These are phyloP conservation scores for Heliconius ismenius DNA, from an alignment of 2,888 invertebrate species.

Conservation along the genomic window DNA sequence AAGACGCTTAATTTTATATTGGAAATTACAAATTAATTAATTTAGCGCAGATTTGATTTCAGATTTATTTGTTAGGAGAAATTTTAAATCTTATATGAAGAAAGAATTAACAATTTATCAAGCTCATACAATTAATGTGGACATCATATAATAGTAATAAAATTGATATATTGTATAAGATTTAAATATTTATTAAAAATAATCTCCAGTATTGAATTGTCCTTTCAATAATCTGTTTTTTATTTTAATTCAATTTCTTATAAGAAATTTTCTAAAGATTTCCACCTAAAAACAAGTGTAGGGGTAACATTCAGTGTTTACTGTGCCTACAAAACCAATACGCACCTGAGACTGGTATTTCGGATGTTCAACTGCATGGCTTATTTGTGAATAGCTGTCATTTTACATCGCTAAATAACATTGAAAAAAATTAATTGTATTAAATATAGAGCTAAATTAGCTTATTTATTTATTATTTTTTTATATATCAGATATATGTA, in stretches of 20 bases:
- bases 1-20: too few relatives aligned
- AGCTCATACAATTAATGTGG: neutral
- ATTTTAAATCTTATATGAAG: too few relatives aligned
- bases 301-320: constrained; percentile 47
- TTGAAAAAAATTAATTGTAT: neutral
- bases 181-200: neutral
- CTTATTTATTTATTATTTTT: too few relatives aligned
- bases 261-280: neutral
- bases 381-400: constrained; percentile 43
- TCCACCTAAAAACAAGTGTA: constrained; percentile 38
- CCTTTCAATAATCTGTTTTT: neutral
- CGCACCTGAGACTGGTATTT: constrained; percentile 53
- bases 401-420: constrained; percentile 25
- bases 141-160: neutral
- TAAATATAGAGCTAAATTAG: too few relatives aligned
- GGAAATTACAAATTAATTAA: too few relatives aligned
- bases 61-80: too few relatives aligned
- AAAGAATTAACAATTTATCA: too few relatives aligned
- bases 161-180: neutral
- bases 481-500: too few relatives aligned
- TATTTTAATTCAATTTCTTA: neutral
- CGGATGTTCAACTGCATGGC: constrained; percentile 46
- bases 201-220: neutral
- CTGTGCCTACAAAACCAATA: constrained; percentile 48
- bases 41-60: too few relatives aligned